These are phyloP conservation scores for Halictus ligatus DNA, from an alignment of 2,888 invertebrate species.

Conservation along the genomic window DNA sequence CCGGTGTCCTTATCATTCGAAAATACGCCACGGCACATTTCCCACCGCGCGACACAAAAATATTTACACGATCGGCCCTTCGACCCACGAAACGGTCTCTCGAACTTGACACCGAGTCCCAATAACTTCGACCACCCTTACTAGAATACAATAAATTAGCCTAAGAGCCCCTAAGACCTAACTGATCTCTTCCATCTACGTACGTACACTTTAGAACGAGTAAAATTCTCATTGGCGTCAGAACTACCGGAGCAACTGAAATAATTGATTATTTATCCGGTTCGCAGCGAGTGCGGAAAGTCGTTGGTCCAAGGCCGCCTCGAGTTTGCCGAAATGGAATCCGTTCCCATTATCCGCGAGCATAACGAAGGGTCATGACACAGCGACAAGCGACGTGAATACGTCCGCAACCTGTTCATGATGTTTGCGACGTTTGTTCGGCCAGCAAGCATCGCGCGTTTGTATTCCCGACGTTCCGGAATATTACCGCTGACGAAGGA, in stretches of 20 bases:
- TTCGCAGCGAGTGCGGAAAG: not conserved
- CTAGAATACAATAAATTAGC: no score
- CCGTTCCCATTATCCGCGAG: not conserved
- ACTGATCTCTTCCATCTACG: no score
- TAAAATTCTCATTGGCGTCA: no score
- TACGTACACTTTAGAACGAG: no score
- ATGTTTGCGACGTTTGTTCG: not conserved
- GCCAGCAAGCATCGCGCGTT: not conserved
- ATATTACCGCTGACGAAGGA: not conserved
- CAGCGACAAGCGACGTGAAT: not conserved
- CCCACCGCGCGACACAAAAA: no score
- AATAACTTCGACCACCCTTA: no score
- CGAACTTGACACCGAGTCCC: no score
- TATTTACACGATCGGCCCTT: no score
- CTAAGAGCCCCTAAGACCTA: no score
- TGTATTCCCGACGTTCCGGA: not conserved
- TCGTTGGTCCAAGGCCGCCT: not conserved
- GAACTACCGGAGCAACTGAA: no score
- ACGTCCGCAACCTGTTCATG: not conserved
- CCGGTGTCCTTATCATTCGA: not conserved
- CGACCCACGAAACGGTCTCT: no score
- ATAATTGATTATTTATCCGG: no score
- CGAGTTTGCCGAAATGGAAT: not conserved
- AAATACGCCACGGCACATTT: not conserved
- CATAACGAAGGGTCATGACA: not conserved